Evolutionary conservation across 2,888 invertebrate genomes (phyloP).

Genomic region (Shargacucullia verbasci): DNA sequence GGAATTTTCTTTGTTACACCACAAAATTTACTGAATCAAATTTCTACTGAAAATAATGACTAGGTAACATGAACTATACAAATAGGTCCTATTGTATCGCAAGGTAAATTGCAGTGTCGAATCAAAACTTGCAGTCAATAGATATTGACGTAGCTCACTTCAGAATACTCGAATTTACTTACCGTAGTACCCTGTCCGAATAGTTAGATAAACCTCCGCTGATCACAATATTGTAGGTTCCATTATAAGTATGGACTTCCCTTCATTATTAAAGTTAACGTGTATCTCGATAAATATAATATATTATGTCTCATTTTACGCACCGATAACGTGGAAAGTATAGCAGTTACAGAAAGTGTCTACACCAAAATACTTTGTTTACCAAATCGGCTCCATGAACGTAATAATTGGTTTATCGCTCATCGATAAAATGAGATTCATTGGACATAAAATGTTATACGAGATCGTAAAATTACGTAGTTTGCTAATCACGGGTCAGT

Average conservation of each 20-base stretch:
- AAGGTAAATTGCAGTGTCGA: not conserved
- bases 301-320: too few species aligned
- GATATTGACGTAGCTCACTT: not conserved
- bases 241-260: too few species aligned
- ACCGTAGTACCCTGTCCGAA: too few species aligned
- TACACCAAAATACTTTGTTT: conserved; percentile 20
- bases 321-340: not conserved
- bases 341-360: conserved; percentile 10
- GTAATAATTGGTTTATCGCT: conserved; percentile 39
- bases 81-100: not conserved
- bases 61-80: not conserved
- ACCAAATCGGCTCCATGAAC: conserved; percentile 23
- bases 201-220: too few species aligned
- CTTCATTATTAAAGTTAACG: too few species aligned
- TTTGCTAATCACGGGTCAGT: conserved; percentile 38
- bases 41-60: not conserved
- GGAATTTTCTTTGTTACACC: conserved; percentile 7
- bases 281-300: too few species aligned
- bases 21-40: conserved; percentile 1
- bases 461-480: conserved; percentile 48
- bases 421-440: conserved; percentile 40
- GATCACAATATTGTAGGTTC: too few species aligned
- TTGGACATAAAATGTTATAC: conserved; percentile 40
- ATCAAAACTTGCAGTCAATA: conserved; percentile 2
- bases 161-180: too few species aligned